These are phyloP conservation scores for Hetaerina titia DNA, from an alignment of 2,888 invertebrate species.

Conservation along the genomic window DNA sequence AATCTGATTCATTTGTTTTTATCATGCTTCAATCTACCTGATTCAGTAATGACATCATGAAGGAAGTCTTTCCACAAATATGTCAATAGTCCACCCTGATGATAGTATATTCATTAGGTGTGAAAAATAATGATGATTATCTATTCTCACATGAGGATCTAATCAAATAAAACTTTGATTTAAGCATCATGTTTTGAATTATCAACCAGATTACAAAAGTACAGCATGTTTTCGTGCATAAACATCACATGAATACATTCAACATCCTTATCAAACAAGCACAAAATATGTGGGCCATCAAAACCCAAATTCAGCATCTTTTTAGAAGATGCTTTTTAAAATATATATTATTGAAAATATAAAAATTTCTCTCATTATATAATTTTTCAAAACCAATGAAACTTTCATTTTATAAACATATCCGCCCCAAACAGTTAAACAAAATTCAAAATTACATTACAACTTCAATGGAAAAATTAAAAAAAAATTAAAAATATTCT, in stretches of 20 bases:
- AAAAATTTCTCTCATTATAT: slow-evolving; percentile 22
- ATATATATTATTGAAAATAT: slow-evolving; percentile 57
- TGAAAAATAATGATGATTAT: too few relatives aligned
- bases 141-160: neutral
- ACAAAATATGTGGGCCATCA: neutral
- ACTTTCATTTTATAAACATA: neutral
- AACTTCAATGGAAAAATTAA: neutral
- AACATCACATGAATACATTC: slow-evolving; percentile 3
- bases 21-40: too few relatives aligned
- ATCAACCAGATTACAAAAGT: slow-evolving; percentile 7
- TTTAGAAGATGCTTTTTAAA: neutral
- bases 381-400: neutral
- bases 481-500: neutral
- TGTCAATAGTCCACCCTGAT: too few relatives aligned
- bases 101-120: too few relatives aligned
- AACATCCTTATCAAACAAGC: slow-evolving; percentile 42
- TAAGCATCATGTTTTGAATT: neutral
- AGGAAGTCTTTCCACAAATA: too few relatives aligned
- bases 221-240: neutral
- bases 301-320: slow-evolving; percentile 33
- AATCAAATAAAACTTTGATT: neutral
- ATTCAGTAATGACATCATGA: too few relatives aligned
- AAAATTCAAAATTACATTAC: neutral
- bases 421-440: neutral
- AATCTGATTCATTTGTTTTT: too few relatives aligned